These are phyloP conservation scores for Bos indicus DNA, from an alignment of 2,113 vertebrate species.

Conservation along the genomic window DNA sequence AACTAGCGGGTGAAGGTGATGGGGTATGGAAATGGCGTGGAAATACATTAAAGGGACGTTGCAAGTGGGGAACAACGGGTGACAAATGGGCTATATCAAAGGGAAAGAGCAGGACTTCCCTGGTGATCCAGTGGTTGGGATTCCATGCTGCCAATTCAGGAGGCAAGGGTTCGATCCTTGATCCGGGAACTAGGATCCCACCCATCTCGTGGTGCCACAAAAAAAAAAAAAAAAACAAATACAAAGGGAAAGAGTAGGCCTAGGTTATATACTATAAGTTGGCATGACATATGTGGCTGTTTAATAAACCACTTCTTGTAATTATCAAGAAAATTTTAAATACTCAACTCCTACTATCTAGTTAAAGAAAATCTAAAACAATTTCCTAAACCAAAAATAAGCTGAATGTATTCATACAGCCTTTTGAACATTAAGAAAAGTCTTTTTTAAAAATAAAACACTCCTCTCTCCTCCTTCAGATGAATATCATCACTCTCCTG, in stretches of 20 bases:
- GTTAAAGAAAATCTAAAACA: not conserved
- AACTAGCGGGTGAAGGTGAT: not conserved
- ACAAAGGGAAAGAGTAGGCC: not conserved
- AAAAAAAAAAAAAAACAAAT: not conserved
- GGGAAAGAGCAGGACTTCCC: not conserved
- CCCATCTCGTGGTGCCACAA: accelerated
- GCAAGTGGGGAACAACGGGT: not conserved
- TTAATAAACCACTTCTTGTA: not conserved
- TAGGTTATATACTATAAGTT: not conserved
- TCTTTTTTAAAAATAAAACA: not conserved
- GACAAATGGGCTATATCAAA: not conserved
- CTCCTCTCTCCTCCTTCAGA: not conserved
- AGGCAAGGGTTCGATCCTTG: not conserved
- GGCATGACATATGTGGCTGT: not conserved
- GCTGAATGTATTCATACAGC: not conserved
- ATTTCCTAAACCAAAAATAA: not conserved
- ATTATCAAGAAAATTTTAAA: not conserved
- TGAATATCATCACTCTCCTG: not conserved
- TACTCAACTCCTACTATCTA: not conserved
- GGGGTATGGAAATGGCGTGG: not conserved
- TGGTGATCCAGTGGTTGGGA: not conserved
- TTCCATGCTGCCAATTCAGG: not conserved
- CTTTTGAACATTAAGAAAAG: not conserved
- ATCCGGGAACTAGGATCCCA: not conserved
- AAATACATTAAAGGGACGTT: not conserved